Evolutionary conservation across 2,888 invertebrate genomes (phyloP), one percentile per base, ranked within the genome.

Genomic region (Hermaeophaga mercurialis): DNA sequence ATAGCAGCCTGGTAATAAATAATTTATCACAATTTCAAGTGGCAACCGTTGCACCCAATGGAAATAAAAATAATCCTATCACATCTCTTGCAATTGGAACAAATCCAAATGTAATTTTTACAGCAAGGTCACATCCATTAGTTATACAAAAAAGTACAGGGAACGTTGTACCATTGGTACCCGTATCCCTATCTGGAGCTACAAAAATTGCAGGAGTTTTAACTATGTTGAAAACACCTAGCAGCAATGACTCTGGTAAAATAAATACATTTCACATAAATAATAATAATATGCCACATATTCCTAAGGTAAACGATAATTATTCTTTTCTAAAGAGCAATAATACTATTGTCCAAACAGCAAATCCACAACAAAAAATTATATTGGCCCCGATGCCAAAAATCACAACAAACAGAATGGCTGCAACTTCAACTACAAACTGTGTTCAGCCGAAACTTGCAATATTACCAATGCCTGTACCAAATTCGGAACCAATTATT

Each of bases 381-480:
- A 81, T 84, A 54, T 69, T 85, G 45, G 79, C 84, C 38, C 83
- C 85, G 0, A 82, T 84, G 80, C 82, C 84, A 1, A 84, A 83
- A 73, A 78, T 83, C 38, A 81, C 80, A 61, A 80, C 80, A 31
- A 81, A 82, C 1, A 81, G 84, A 58, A 79, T 82, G 54, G 81
- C 83, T 53, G 72, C 82, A 34, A 84, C 84, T 1, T 80, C 81
- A 9, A 80, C 82, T 1, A 82, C 83, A 1, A 84, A 84, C 79
- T 79, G 81, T 7, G 80, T 76, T 11, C 75, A 75, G 59, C 64
- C 77, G 15, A 77, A 77, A 69, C 68, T 77, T 39, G 70, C 76
- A 7, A 64, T 76, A n/a, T 66, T 77, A 70, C 75, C 77, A 12
- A 54, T 77, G 54, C 62, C 74, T 4, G 64, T 74, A 53, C 70